Percentiles rank a stretch among this genome's conserved stretches.
phyloP scores from a whole-genome alignment of 2,888 invertebrate species.

The Cactoblastis cactorum region DNA sequence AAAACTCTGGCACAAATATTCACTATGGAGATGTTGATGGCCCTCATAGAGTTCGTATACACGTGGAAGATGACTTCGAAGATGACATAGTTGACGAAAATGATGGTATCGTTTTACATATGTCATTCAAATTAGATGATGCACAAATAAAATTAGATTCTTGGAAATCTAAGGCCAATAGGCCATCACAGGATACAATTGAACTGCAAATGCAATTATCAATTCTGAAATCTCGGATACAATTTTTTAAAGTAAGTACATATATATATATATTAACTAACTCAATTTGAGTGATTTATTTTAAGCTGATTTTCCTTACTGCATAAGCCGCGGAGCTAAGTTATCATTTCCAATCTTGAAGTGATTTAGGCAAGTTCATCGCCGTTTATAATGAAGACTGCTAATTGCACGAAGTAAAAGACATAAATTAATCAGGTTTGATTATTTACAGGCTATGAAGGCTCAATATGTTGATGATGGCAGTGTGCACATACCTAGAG shows the following conservation, averaged over 20 bases:
- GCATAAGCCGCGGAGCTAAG: too few species aligned
- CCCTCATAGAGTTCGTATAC: background rate
- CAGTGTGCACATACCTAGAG: background rate
- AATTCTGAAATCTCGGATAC: constrained; percentile 27
- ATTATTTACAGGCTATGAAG: constrained; percentile 3
- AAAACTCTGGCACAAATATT: background rate
- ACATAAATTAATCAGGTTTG: background rate
- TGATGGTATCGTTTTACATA: constrained; percentile 18
- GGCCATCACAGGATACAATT: constrained; percentile 20
- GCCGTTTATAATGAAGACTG: too few species aligned
- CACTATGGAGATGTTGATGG: background rate
- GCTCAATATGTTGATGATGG: background rate
- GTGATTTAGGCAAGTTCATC: too few species aligned
- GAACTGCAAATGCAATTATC: constrained; percentile 28
- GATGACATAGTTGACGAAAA: constrained; percentile 15
- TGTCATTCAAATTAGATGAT: constrained; percentile 35
- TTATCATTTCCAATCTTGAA: too few species aligned
- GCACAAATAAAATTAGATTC: constrained; percentile 27
- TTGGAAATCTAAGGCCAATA: constrained; percentile 21
- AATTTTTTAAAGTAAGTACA: constrained; percentile 42
- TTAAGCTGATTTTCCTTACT: too few species aligned
- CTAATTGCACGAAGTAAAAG: too few species aligned
- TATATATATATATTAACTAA: background rate
- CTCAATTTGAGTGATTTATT: too few species aligned
- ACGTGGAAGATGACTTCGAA: constrained; percentile 1